Evolutionary conservation across 2,113 vertebrate genomes (phyloP).

Genomic region (Sylvilagus bachmani): DNA sequence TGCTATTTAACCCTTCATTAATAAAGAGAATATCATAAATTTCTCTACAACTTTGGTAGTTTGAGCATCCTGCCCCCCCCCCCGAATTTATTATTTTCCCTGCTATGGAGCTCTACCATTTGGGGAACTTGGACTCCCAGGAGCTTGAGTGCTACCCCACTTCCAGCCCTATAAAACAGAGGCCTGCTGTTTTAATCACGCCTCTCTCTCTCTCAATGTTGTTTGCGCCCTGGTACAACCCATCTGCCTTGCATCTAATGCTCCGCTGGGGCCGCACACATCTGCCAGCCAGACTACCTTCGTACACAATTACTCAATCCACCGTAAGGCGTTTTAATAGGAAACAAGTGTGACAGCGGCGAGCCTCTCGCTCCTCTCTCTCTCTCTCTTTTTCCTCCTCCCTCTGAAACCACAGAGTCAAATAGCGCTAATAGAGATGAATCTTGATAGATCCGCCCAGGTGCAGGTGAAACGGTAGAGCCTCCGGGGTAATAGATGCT

Average conservation of each 20-base stretch:
- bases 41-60: conserved; percentile 64
- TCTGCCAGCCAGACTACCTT: conserved; percentile 93
- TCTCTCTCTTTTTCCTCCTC: conserved; percentile 48
- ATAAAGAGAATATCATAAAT: conserved; percentile 52
- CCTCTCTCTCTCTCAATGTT: conserved; percentile 87
- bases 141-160: conserved; percentile 83
- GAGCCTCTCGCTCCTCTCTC: conserved; percentile 70
- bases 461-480: conserved; percentile 90
- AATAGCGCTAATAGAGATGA: conserved; percentile 88
- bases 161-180: conserved; percentile 83
- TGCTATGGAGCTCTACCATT: conserved; percentile 65
- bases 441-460: conserved; percentile 91
- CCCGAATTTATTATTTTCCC: conserved; percentile 76
- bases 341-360: conserved; percentile 92
- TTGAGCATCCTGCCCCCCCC: conserved; percentile 73
- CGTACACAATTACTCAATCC: conserved; percentile 92
- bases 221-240: conserved; percentile 91
- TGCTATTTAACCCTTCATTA: conserved; percentile 54
- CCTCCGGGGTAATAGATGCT: conserved; percentile 85
- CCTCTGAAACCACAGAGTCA: conserved; percentile 84
- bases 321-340: conserved; percentile 90
- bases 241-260: conserved; percentile 90
- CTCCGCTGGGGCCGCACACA: conserved; percentile 91
- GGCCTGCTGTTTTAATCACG: conserved; percentile 91
- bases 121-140: conserved; percentile 81